Evolutionary conservation across 2,888 invertebrate genomes (phyloP), one percentile per base, ranked within the genome.

Genomic region (Lottia scabra): DNA sequence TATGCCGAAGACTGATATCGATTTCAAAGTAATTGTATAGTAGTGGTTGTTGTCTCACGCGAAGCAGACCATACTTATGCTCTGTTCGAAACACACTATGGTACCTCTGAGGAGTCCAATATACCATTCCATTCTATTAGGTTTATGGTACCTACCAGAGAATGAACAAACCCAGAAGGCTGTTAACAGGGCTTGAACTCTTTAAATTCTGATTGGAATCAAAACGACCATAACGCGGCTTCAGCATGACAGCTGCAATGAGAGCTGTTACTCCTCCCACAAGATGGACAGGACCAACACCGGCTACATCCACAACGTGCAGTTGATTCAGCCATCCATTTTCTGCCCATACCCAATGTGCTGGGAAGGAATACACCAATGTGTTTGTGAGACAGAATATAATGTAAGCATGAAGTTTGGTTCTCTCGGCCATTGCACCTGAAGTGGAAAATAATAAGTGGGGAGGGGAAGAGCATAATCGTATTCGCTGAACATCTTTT

Each of bases 251-350:
- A 12, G 87, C 83, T 8, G 85, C 85, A 13, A 87, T 81, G 26
- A 87, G 74, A 3, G 85, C 85, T 45, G 86, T 82, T 15, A 81
- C 78, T 8, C 85, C 87, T 46, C 87, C 87, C 15, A 87, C 84
- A 65, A 87, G 65, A 72, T 87, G 87, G 19, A 89, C 89, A 8
- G 88, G 85, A 6, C 88, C 87, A 63, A 85, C 86, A 5, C 89
- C 89, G 2, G 97, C 97, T 70, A 97, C 96, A 87, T 97, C 97
- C 0, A 97, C 95, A 1, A 94, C 96, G 0, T 97, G 97, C 83
- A 97, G 85, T 72, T 92, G 91, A 81, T 96, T 96, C 46, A 96
- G 93, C 96, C 96, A 85, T 1, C 89, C 89, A 45, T 84, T 80
- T 12, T 77, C 68, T n/a, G 84, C 84, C 88, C 88, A 89, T 26